Evolutionary conservation across 2,888 invertebrate species (phyloP), one percentile per base, ranked within the genome.

Genomic region (Drosophila meridionalis): DNA sequence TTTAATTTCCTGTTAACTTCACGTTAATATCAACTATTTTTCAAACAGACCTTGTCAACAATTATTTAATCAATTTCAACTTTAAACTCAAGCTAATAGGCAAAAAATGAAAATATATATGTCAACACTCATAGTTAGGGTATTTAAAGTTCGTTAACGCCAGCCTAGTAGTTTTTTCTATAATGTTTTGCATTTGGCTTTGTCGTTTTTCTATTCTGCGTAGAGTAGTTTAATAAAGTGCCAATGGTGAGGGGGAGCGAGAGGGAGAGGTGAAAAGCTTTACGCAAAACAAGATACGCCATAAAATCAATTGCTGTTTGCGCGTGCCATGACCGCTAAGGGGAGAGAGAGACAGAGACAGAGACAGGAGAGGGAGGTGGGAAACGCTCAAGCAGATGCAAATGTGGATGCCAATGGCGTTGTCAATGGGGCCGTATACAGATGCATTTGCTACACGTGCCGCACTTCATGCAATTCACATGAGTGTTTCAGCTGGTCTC

Each of bases 391-490:
- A 56, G 47, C 11, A 43, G 55, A 40, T 65, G 59, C 45, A 30
- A 59, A 48, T 38, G 56, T 30, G 64, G 47, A 50, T n/a, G 38
- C 3, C 58, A 28, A 53, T 42, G 43, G 28, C 30, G 6, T n/a
- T 34, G 65, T 47, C 65, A 48, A 48, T 42, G 32, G 42, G 36
- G 6, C 40, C 34, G 55, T 40, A 53, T 30, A 20, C 50, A 28
- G 42, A 68, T 72, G 68, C 68, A 63, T 62, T 72, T 60, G 58
- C 66, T 73, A 55, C 90, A 89, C 85, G 90, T 87, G 76, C 70
- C 48, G 70, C 83, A 89, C 85, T 85, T 85, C 78, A 84, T 84
- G 78, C 87, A 83, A 84, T 84, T 89, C 88, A 77, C 83, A 85
- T 85, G 86, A 87, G 80, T 76, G 88, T 76, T 78, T 66, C 72